Evolutionary conservation across 1,140 invertebrate genomes (phyloP), one percentile per base, ranked within the genome.

Genomic region (Teleogryllus occipitalis): DNA sequence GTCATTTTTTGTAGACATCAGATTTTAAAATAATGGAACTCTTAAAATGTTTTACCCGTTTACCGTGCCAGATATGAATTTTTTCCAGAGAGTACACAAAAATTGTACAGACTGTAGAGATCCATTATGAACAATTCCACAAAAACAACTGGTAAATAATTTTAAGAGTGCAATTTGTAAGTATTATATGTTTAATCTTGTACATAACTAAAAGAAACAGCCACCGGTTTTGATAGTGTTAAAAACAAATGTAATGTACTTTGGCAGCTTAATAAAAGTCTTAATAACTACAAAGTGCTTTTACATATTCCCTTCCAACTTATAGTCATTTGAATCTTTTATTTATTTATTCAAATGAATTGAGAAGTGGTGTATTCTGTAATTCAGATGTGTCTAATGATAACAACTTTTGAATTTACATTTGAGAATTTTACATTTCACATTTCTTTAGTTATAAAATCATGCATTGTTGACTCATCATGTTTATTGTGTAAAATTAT

Each of bases 111-210:
- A 65, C 10, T 65, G 18, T 65, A 65, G 54, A 65, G 54, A 65
- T 65, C 18, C 0, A 18, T 65, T 65, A 18, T 65, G 54, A 18
- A 65, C 27, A 39, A 39, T 39, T 65, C 10, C 54, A 65, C 10
- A 10, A 65, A 65, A 65, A 65, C 10, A 65, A 65, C 54, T 65
- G 54, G 54, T 65, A 65, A 65, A 65, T 65, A 18, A 65, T 65
- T 65, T 65, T 65, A 65, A 65, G 54, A 65, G 54, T 65, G 54
- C 54, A 65, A 65, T 65, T 65, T 65, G 54, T 65, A 65, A 65
- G 54, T 65, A 65, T 65, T 65, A 65, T 65, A 65, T 65, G 54
- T 65, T 65, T 65, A 65, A 65, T 65, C 54, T 65, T 65, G 54
- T 65, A 65, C 54, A 65, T 65, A 39, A 65, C 54, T 65, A 65